A percentile compares a stretch with the other conserved stretches of the same genome.
Evolutionary conservation across 2,888 invertebrate genomes (phyloP).

Genomic region (Clitarchus hookeri): DNA sequence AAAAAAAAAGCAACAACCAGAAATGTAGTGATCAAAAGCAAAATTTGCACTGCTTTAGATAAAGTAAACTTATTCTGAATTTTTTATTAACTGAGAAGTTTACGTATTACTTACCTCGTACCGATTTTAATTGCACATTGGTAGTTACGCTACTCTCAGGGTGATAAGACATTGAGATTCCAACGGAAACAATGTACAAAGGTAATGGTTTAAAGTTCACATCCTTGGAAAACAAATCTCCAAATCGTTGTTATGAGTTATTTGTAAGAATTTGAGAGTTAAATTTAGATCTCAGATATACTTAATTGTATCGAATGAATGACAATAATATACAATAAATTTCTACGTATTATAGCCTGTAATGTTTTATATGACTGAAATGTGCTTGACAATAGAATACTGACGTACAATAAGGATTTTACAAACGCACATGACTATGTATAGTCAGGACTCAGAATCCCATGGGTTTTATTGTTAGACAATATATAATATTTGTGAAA

Average conservation of each 20-base stretch:
- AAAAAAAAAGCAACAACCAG: too few species aligned
- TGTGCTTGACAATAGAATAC: constrained; percentile 1
- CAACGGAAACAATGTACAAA: neutral
- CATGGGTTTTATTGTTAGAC: neutral
- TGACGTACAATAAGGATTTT: neutral
- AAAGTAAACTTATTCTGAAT: too few species aligned
- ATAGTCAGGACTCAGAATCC: neutral
- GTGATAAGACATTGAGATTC: neutral
- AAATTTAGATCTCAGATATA: neutral
- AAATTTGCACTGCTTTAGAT: too few species aligned
- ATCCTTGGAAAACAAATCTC: neutral
- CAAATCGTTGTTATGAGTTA: neutral
- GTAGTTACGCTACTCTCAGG: neutral
- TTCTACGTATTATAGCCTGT: neutral
- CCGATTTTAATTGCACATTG: neutral
- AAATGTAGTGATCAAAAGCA: too few species aligned
- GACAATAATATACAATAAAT: neutral
- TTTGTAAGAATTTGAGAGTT: neutral
- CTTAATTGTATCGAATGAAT: neutral
- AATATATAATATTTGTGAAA: too few species aligned
- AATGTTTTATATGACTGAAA: neutral
- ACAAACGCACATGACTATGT: neutral
- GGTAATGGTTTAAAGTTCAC: too few species aligned
- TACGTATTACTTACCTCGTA: neutral
- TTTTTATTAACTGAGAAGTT: too few species aligned